These are phyloP conservation scores for Thunnus albacares DNA, from an alignment of 2,797 vertebrate genomes.

Conservation along the genomic window DNA sequence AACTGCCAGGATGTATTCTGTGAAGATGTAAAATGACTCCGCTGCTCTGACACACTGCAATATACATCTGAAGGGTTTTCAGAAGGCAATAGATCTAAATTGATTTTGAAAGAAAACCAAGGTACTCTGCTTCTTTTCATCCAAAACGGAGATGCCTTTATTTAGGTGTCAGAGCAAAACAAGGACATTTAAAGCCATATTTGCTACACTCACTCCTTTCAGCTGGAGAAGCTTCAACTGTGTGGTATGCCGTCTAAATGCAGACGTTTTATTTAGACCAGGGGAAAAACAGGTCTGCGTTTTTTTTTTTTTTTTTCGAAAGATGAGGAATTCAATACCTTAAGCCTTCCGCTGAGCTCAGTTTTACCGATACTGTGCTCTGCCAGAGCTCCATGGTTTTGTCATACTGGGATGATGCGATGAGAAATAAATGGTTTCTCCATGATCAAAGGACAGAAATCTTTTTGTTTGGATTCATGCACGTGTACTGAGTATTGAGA, in stretches of 20 bases:
- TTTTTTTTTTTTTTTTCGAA: background rate
- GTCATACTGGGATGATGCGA: background rate
- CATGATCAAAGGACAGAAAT: background rate
- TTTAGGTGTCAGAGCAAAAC: constrained; percentile 34
- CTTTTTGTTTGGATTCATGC: constrained; percentile 4
- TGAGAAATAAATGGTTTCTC: constrained; percentile 21
- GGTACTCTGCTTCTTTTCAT: constrained; percentile 3
- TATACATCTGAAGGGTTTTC: constrained; percentile 33
- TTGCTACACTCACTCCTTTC: constrained; percentile 21
- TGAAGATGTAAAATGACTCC: constrained; percentile 15
- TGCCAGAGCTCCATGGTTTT: constrained; percentile 10
- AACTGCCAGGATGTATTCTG: constrained; percentile 25
- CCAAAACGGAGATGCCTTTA: constrained; percentile 21
- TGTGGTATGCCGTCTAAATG: background rate
- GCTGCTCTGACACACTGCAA: constrained; percentile 32
- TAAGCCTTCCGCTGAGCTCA: constrained; percentile 24
- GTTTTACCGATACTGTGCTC: background rate
- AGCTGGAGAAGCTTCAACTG: constrained; percentile 21
- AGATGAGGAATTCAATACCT: constrained; percentile 23
- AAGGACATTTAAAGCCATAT: constrained; percentile 22
- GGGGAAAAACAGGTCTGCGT: constrained; percentile 12
- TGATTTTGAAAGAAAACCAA: constrained; percentile 44
- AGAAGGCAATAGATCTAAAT: constrained; percentile 29
- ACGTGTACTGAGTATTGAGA: background rate
- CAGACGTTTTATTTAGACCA: constrained; percentile 15